phyloP scores from a whole-genome alignment of 2,888 invertebrate genomes.

The Teleiodes luculella region DNA sequence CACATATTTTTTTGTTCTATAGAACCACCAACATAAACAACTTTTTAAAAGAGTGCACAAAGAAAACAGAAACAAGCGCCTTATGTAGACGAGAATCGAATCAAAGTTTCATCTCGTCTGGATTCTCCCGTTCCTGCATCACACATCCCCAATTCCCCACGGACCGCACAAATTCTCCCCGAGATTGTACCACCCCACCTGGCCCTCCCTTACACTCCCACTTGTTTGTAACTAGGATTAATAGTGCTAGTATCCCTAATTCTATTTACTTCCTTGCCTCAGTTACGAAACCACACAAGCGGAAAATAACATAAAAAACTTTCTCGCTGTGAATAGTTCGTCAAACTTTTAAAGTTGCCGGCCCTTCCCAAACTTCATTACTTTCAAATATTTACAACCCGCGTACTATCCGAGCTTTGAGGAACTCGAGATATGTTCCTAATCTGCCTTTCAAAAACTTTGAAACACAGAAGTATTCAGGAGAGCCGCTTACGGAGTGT shows the following conservation, averaged over 20 bases:
- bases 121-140: slow-evolving; percentile 24
- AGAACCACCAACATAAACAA: not conserved
- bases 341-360: slow-evolving; percentile 12
- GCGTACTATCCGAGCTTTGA: slow-evolving; percentile 36
- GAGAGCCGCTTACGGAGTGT: slow-evolving; percentile 65
- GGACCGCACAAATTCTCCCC: slow-evolving; percentile 47
- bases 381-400: slow-evolving; percentile 59
- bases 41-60: not conserved
- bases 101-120: slow-evolving; percentile 32
- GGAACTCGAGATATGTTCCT: slow-evolving; percentile 61
- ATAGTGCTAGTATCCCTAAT: slow-evolving; percentile 50
- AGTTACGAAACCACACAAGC: slow-evolving; percentile 32
- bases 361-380: slow-evolving; percentile 43
- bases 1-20: no score
- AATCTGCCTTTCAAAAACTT: slow-evolving; percentile 77
- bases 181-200: slow-evolving; percentile 44
- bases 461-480: slow-evolving; percentile 66
- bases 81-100: slow-evolving; percentile 28
- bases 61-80: not conserved
- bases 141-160: slow-evolving; percentile 32
- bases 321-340: slow-evolving; percentile 18
- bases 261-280: slow-evolving; percentile 46
- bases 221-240: slow-evolving; percentile 55
- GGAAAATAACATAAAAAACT: slow-evolving; percentile 24
- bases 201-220: slow-evolving; percentile 37